Conservation (phyloP, 2,797 vertebrate genomes). For the Myoxocephalus aenaeus region DNA sequence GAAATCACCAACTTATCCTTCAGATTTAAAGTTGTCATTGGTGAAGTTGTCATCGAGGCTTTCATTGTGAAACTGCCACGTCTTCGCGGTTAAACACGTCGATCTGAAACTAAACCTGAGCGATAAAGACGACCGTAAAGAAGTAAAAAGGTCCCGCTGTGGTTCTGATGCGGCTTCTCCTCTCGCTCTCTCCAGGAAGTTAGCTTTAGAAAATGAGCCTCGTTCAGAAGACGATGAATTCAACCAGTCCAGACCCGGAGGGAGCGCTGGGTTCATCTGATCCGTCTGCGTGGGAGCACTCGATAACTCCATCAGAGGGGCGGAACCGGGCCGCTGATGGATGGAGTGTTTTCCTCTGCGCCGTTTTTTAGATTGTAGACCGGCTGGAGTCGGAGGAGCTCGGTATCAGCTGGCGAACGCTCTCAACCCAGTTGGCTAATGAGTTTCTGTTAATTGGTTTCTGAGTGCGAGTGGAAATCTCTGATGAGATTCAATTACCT, state of each 20-base stretch:
- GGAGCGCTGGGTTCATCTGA: constrained; percentile 27
- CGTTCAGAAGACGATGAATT: background rate
- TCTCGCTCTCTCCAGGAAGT: background rate
- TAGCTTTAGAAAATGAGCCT: background rate
- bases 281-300: background rate
- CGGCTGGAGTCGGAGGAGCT: background rate
- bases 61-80: too few species aligned
- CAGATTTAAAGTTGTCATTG: too few species aligned
- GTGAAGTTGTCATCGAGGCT: too few species aligned
- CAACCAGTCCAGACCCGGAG: background rate
- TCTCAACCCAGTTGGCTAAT: constrained; percentile 13
- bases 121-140: background rate
- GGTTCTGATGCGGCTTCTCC: too few species aligned
- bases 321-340: constrained; percentile 2
- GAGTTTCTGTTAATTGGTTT: constrained; percentile 52
- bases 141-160: background rate
- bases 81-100: too few species aligned
- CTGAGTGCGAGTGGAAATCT: constrained; percentile 29
- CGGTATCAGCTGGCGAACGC: background rate
- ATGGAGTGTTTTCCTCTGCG: background rate
- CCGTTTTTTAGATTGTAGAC: constrained; percentile 11
- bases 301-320: constrained; percentile 29
- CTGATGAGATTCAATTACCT: constrained; percentile 24
- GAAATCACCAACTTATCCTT: too few species aligned
- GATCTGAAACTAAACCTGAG: too few species aligned